phyloP scores from a whole-genome alignment of 2,797 vertebrate species.

The Neosilurus hyrtlii region DNA sequence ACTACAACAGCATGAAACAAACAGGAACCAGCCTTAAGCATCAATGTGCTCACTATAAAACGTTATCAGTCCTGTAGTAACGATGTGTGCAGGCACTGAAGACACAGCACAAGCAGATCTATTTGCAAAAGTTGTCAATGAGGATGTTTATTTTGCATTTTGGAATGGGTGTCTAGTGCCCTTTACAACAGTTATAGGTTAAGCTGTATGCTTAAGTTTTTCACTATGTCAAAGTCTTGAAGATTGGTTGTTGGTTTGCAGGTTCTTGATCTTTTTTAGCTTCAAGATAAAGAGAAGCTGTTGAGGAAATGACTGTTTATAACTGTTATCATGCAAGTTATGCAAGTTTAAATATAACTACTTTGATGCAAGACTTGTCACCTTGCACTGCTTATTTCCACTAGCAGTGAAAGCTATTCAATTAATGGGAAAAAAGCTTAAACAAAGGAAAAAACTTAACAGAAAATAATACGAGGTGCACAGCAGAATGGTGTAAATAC shows the following conservation, averaged over 20 bases:
- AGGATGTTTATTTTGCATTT: not conserved
- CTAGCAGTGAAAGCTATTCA: too few relatives aligned
- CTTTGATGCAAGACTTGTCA: too few relatives aligned
- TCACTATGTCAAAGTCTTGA: not conserved
- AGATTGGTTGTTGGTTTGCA: not conserved
- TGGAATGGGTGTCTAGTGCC: not conserved
- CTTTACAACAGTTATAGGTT: not conserved
- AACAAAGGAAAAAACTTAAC: too few relatives aligned
- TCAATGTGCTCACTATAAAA: not conserved
- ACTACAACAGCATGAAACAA: not conserved
- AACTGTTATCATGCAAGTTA: not conserved
- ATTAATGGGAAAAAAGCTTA: too few relatives aligned
- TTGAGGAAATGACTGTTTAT: constrained; percentile 1
- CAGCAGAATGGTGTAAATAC: too few relatives aligned
- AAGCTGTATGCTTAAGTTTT: not conserved
- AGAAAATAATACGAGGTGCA: too few relatives aligned
- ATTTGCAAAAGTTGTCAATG: not conserved
- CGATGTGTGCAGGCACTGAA: not conserved
- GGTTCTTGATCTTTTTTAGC: not conserved
- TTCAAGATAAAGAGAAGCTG: not conserved
- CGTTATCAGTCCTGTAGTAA: not conserved
- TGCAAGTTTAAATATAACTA: not conserved
- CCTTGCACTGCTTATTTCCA: not conserved
- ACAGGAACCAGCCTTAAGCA: not conserved
- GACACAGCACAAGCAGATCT: too few relatives aligned